phyloP scores from a whole-genome alignment of 2,113 vertebrate genomes.

The Mohoua ochrocephala region DNA sequence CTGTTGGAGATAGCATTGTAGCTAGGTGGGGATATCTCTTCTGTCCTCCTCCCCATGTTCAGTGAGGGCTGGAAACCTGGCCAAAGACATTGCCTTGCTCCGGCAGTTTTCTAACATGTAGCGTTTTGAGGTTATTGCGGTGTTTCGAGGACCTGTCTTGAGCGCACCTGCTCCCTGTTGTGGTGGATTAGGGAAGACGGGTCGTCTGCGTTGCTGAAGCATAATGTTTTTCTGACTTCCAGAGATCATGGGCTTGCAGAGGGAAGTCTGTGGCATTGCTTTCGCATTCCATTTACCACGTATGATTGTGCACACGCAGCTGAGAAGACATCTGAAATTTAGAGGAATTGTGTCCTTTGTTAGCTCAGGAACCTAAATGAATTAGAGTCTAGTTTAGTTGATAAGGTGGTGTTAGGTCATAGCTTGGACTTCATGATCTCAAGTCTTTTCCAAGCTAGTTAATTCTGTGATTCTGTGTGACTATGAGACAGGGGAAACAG shows the following conservation, averaged over 20 bases:
- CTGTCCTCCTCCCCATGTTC: not conserved
- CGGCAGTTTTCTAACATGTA: not conserved
- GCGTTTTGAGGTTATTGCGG: not conserved
- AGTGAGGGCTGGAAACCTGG: not conserved
- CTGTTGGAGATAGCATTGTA: not conserved
- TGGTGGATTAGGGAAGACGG: not conserved
- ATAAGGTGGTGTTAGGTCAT: not conserved
- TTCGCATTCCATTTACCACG: not conserved
- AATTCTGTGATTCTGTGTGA: not conserved
- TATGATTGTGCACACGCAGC: not conserved
- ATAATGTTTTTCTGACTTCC: not conserved
- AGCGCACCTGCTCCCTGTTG: rapidly evolving
- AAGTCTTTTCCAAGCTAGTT: not conserved
- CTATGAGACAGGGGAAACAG: not conserved
- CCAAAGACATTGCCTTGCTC: not conserved
- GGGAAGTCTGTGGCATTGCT: not conserved
- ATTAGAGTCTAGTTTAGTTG: not conserved
- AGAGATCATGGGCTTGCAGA: not conserved
- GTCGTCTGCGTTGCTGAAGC: not conserved
- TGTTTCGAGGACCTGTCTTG: not conserved
- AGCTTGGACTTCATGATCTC: not conserved
- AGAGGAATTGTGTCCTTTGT: not conserved
- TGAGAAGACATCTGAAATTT: not conserved
- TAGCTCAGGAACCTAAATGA: not conserved
- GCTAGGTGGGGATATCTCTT: not conserved